phyloP scores from a whole-genome alignment of 1,140 invertebrate genomes.

The Physella acuta region DNA sequence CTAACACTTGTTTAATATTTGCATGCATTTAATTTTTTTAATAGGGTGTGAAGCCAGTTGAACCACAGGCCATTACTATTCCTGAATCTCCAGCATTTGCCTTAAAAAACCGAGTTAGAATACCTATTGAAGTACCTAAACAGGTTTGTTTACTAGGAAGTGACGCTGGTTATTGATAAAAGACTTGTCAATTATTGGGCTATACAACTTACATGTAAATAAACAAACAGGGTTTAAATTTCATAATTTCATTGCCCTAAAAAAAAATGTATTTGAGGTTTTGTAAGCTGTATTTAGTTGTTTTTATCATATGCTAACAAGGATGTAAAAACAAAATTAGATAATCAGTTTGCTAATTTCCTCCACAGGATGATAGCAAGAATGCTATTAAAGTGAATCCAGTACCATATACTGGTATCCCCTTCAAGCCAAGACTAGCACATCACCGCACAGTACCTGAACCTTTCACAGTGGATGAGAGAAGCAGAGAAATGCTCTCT shows the following conservation, averaged over 20 bases:
- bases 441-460: constrained; percentile 47
- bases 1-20: no score
- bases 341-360: no score
- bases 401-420: constrained; percentile 48
- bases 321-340: no score
- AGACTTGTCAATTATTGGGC: no score
- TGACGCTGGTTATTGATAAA: no score
- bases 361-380: constrained; percentile 15
- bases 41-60: constrained; percentile 51
- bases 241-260: no score
- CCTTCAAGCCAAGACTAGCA: constrained; percentile 50
- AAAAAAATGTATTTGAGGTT: no score
- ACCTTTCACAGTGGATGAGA: constrained; percentile 65
- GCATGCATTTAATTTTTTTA: no score
- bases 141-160: constrained; percentile 27
- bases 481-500: constrained; percentile 58
- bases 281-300: no score
- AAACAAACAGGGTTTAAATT: no score
- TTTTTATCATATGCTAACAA: no score
- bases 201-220: no score
- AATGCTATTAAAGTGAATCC: constrained; percentile 31
- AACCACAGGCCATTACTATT: constrained; percentile 41
- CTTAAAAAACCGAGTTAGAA: constrained; percentile 48
- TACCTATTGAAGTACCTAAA: constrained; percentile 37
- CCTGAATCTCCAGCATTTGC: constrained; percentile 56